Conservation (phyloP, 2,888 invertebrate genomes). For the Arge pagana region DNA sequence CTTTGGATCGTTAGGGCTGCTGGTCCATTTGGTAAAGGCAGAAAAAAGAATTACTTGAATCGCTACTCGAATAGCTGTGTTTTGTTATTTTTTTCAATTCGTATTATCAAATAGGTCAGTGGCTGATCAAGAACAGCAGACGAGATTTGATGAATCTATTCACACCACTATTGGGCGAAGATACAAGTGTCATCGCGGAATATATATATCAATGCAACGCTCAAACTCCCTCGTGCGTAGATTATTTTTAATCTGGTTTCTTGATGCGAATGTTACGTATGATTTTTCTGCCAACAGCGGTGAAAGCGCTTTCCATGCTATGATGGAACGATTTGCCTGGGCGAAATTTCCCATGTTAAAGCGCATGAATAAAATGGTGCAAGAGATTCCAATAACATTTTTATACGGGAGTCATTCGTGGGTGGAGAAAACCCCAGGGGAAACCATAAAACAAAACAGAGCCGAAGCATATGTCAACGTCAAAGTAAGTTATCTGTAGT, state of each 20-base stretch:
- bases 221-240: conserved; percentile 79
- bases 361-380: conserved; percentile 71
- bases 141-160: conserved; percentile 90
- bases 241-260: neutral
- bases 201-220: conserved; percentile 97
- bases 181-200: conserved; percentile 78
- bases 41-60: too few species aligned
- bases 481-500: conserved; percentile 68
- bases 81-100: neutral
- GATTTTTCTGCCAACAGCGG: conserved; percentile 66
- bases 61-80: too few species aligned
- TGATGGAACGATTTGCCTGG: conserved; percentile 92
- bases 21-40: conserved; percentile 83
- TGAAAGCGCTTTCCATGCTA: conserved; percentile 86
- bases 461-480: conserved; percentile 74
- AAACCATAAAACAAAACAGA: conserved; percentile 74
- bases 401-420: conserved; percentile 93
- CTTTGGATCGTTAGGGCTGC: conserved; percentile 86
- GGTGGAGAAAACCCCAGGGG: conserved; percentile 87
- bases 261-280: neutral
- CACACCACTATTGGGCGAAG: conserved; percentile 67
- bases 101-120: conserved; percentile 70
- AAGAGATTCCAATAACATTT: conserved; percentile 81
- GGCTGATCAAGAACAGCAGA: conserved; percentile 82
- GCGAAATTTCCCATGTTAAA: conserved; percentile 92